These are phyloP conservation scores for Eriocheir sinensis DNA, from an alignment of 1,140 invertebrate species.

Conservation along the genomic window DNA sequence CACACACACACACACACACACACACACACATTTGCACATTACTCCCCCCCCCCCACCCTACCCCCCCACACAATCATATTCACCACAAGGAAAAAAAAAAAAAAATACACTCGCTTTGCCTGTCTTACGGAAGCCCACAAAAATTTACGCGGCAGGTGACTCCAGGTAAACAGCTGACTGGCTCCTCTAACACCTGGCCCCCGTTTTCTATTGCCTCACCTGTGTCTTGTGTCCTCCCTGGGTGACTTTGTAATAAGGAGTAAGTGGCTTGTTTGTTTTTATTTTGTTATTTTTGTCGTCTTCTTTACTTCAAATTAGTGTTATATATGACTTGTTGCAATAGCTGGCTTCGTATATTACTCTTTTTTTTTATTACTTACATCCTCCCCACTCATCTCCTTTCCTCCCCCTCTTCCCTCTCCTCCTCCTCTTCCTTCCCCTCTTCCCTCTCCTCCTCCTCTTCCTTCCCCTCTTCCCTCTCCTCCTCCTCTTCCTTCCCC, in stretches of 20 bases:
- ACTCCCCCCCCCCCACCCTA: not conserved
- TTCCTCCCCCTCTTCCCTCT: not conserved
- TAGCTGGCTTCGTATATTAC: no score
- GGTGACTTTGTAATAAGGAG: not conserved
- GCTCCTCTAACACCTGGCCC: conserved; percentile 31
- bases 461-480: not conserved
- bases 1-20: conserved; percentile 53
- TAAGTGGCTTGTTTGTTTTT: conserved; percentile 23
- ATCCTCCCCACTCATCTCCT: no score
- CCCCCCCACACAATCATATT: conserved; percentile 24
- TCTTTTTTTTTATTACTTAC: not conserved
- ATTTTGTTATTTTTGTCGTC: not conserved
- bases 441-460: not conserved
- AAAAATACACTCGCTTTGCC: not conserved
- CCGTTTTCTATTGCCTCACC: conserved; percentile 60
- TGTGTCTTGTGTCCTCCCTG: conserved; percentile 6
- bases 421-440: not conserved
- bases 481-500: not conserved
- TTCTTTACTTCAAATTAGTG: not conserved
- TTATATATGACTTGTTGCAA: no score
- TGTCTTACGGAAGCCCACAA: conserved; percentile 49
- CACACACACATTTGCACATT: conserved; percentile 39
- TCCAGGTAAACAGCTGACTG: conserved; percentile 41
- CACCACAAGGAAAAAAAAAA: not conserved
- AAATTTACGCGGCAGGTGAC: conserved; percentile 57